Evolutionary conservation across 1,140 invertebrate genomes (phyloP).

Genomic region (Hypsibius dujardini): DNA sequence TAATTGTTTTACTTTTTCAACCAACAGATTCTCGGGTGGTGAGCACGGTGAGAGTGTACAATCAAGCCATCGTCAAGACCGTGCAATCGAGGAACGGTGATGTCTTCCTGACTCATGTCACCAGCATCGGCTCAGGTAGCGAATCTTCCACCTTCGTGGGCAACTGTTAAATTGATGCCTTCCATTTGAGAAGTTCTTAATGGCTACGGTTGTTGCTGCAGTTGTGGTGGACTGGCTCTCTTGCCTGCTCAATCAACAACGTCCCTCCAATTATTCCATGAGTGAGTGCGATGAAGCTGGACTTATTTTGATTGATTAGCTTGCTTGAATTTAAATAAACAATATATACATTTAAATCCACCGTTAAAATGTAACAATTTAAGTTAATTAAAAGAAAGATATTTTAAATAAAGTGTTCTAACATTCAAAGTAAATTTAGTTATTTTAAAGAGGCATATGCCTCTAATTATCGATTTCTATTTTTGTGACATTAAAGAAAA

Average conservation of each 20-base stretch:
- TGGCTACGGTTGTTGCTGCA: neutral
- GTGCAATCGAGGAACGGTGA: neutral
- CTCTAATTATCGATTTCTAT: too few species aligned
- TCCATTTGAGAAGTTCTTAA: neutral
- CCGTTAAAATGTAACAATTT: too few species aligned
- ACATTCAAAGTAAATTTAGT: neutral
- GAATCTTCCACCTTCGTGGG: neutral
- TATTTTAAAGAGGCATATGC: too few species aligned
- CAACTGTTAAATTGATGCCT: neutral
- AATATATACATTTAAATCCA: neutral
- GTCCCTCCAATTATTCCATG: neutral
- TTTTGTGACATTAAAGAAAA: too few species aligned
- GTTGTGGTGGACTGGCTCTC: slow-evolving; percentile 11
- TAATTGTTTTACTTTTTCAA: neutral
- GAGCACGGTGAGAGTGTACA: neutral
- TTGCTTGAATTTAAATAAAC: neutral
- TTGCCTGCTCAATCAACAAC: neutral
- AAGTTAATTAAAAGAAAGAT: neutral
- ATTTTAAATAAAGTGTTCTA: neutral
- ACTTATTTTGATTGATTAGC: neutral
- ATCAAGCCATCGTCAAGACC: slow-evolving; percentile 1
- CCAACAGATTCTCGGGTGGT: slow-evolving; percentile 5
- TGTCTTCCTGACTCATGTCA: slow-evolving; percentile 2
- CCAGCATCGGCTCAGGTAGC: neutral
- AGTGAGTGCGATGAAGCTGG: neutral